Evolutionary conservation across 1,140 invertebrate species (phyloP).

Genomic region (Anastrepha obliqua): DNA sequence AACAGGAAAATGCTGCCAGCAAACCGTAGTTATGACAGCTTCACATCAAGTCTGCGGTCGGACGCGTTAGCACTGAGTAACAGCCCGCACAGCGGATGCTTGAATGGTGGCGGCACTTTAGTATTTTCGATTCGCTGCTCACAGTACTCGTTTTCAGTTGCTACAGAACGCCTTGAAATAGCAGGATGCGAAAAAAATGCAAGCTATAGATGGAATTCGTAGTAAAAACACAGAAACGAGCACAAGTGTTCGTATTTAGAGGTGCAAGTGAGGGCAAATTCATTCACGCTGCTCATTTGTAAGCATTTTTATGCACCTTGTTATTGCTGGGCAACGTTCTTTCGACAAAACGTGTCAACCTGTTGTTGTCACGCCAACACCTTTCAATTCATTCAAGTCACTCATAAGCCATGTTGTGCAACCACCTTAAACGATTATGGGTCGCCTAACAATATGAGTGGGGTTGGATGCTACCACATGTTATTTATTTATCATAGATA

Average conservation of each 20-base stretch:
- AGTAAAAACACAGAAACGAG: background rate
- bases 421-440: background rate
- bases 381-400: background rate
- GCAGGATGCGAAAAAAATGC: background rate
- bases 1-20: background rate
- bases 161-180: background rate
- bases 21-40: background rate
- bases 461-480: background rate
- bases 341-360: background rate
- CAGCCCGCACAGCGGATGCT: background rate
- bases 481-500: background rate
- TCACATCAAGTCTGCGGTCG: conserved; percentile 14
- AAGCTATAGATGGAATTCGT: background rate
- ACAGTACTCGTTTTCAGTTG: background rate
- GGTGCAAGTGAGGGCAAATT: background rate
- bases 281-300: background rate
- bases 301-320: conserved; percentile 2
- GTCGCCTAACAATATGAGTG: background rate
- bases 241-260: background rate
- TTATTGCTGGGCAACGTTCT: background rate
- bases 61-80: background rate
- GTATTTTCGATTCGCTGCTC: conserved; percentile 21
- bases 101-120: background rate
- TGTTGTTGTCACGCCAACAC: background rate
- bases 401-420: background rate